Conservation (phyloP, 2,113 vertebrate genomes). For the Heterochromis multidens region DNA sequence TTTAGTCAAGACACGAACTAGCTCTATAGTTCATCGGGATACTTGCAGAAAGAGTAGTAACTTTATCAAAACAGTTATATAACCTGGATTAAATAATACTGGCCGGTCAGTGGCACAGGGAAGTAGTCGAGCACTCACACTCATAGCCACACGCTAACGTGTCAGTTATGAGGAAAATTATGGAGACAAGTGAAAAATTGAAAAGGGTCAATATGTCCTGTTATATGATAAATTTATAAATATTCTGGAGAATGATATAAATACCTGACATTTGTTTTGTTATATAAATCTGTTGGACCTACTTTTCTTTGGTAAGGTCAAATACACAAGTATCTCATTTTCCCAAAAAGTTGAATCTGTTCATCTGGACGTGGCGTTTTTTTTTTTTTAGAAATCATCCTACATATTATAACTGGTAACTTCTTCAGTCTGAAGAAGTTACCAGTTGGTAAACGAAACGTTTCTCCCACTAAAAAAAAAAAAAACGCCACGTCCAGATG, state of each 20-base stretch:
- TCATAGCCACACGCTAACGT: not conserved
- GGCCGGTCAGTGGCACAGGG: not conserved
- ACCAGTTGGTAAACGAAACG: no score
- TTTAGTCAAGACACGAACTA: not conserved
- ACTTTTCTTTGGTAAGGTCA: not conserved
- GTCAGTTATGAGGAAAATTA: accelerated
- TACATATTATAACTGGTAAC: no score
- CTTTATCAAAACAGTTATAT: not conserved
- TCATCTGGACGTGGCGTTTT: no score
- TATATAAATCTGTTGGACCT: accelerated
- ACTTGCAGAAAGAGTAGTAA: not conserved
- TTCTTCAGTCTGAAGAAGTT: no score
- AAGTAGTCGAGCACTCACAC: not conserved
- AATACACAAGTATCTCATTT: no score
- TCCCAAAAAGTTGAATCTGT: no score
- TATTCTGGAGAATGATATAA: not conserved
- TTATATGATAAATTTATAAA: not conserved
- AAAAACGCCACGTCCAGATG: no score
- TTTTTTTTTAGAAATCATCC: no score
- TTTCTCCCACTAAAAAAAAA: no score
- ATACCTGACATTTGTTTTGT: not conserved
- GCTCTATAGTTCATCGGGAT: not conserved
- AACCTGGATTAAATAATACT: not conserved
- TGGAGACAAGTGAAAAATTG: accelerated
- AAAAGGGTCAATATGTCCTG: not conserved